A percentile compares a stretch with the other conserved stretches of the same genome.
Conservation (phyloP, 2,888 invertebrate species). For the Matsumyia berberina region DNA sequence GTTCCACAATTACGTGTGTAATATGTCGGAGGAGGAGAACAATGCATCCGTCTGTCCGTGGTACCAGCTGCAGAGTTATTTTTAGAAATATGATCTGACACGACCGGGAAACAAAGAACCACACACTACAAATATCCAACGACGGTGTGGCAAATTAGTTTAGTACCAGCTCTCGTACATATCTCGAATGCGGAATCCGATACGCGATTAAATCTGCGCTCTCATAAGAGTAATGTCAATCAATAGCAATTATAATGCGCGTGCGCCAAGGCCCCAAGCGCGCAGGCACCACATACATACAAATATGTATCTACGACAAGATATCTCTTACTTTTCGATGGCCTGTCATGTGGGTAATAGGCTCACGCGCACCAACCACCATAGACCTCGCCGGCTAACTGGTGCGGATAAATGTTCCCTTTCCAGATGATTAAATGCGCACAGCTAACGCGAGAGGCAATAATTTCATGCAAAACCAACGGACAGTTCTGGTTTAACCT, state of each 20-base stretch:
- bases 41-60: slow-evolving; percentile 24
- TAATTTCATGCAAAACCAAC: slow-evolving; percentile 17
- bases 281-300: neutral
- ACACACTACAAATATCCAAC: neutral
- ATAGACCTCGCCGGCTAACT: slow-evolving; percentile 36
- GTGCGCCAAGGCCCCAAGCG: slow-evolving; percentile 27
- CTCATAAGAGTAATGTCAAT: slow-evolving; percentile 60
- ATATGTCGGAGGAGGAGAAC: slow-evolving; percentile 24
- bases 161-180: slow-evolving; percentile 37
- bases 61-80: slow-evolving; percentile 70
- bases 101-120: slow-evolving; percentile 25
- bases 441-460: slow-evolving; percentile 12
- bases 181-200: slow-evolving; percentile 64
- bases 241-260: slow-evolving; percentile 73
- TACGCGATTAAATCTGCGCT: slow-evolving; percentile 67
- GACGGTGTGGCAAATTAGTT: slow-evolving; percentile 65
- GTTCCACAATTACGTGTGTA: slow-evolving; percentile 51
- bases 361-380: slow-evolving; percentile 20
- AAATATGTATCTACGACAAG: too few species aligned
- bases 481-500: slow-evolving; percentile 61
- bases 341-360: slow-evolving; percentile 59
- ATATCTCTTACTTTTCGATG: slow-evolving; percentile 33
- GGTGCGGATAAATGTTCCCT: slow-evolving; percentile 67
- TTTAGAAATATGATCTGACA: slow-evolving; percentile 71
- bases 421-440: slow-evolving; percentile 72